Conservation (phyloP, 2,113 vertebrate species). For the Podocnemis expansa region DNA sequence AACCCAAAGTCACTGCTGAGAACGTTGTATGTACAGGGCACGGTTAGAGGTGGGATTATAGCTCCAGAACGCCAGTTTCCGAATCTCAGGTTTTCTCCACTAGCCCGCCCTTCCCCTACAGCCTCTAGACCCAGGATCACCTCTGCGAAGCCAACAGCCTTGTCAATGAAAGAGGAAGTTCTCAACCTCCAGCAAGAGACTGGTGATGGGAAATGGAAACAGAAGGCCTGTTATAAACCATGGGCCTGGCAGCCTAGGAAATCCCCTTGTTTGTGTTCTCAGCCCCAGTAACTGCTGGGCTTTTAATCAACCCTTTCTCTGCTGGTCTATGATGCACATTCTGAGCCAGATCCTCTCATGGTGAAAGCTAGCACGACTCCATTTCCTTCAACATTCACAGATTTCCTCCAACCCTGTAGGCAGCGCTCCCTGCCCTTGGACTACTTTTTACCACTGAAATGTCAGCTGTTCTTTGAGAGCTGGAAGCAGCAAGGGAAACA, state of each 20-base stretch:
- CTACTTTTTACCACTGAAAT: background rate
- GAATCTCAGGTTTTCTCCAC: background rate
- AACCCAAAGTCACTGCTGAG: background rate
- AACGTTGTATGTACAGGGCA: background rate
- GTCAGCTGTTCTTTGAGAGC: background rate
- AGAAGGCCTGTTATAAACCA: background rate
- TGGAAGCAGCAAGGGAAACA: background rate
- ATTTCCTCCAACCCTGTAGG: background rate
- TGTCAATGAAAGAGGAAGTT: background rate
- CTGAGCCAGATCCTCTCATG: background rate
- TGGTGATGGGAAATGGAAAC: background rate
- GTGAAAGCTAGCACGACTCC: background rate
- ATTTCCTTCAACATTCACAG: background rate
- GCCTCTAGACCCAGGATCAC: background rate
- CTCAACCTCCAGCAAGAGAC: background rate
- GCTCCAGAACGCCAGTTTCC: background rate
- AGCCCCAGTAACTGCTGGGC: background rate
- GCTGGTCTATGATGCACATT: background rate
- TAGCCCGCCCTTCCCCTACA: background rate
- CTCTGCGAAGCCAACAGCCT: background rate
- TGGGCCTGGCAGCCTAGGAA: background rate
- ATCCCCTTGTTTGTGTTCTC: background rate
- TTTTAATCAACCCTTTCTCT: background rate
- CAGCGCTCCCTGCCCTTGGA: background rate
- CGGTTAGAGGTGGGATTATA: background rate